Evolutionary conservation across 2,797 vertebrate species (phyloP).

Genomic region (Lithobates pipiens): DNA sequence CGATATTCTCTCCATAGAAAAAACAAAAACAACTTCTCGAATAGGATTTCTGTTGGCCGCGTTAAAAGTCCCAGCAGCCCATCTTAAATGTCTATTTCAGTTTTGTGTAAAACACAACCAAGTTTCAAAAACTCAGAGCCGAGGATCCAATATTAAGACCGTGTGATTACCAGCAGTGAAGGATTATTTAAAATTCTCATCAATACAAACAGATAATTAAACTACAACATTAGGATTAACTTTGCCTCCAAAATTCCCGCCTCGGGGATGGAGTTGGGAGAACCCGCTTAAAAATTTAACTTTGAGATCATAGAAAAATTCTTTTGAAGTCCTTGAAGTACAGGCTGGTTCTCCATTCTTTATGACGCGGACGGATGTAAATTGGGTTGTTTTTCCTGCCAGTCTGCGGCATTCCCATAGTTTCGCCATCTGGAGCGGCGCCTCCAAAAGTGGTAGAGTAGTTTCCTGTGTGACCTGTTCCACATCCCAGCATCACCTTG

Average conservation of each 20-base stretch:
- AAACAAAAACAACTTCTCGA: not conserved
- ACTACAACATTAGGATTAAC: too few species aligned
- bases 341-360: constrained; percentile 44
- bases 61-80: not conserved
- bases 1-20: not conserved
- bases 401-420: constrained; percentile 12
- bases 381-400: not conserved
- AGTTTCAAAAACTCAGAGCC: too few species aligned
- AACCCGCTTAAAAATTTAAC: constrained; percentile 67
- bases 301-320: constrained; percentile 72
- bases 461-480: not conserved
- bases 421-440: constrained; percentile 31
- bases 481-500: constrained; percentile 33
- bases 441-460: not conserved
- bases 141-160: too few species aligned
- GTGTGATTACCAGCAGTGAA: too few species aligned
- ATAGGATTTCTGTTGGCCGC: not conserved
- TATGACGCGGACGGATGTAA: constrained; percentile 42
- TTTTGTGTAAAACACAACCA: too few species aligned
- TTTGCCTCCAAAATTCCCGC: too few species aligned
- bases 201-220: too few species aligned
- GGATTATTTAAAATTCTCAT: too few species aligned
- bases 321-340: constrained; percentile 17
- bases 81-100: not conserved
- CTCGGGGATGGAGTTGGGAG: too few species aligned